Evolutionary conservation across 1,140 invertebrate species (phyloP), one percentile per base, ranked within the genome.

Genomic region (Lucilia cuprina): DNA sequence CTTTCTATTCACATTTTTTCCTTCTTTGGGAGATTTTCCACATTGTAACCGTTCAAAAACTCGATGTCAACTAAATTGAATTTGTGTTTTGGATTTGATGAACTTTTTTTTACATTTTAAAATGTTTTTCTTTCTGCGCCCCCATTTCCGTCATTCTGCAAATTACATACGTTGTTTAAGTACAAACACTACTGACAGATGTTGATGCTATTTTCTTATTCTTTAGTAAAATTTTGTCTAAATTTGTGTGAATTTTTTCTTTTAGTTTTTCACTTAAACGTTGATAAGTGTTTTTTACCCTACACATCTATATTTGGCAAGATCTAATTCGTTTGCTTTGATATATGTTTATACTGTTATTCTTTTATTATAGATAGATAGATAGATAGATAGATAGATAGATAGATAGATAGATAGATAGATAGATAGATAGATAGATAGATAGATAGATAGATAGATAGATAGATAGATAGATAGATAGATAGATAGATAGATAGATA

Each of bases 181-280:
- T n/a, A 12, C n/a, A 60, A 17, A n/a, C 5, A 17, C 14, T 19
- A 12, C 19, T 70, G 60, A 13, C 50, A 60, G 65, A 19, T 21
- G 10, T 21, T 70, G n/a, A 4, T n/a, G n/a, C n/a, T 19, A 21
- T 70, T 70, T 70, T 21, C 65, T 21, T 13, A 70, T 19, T 21
- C n/a, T 70, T 70, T 21, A 25, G 17, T 19, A 70, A n/a, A 70
- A 21, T 70, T 70, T 70, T 70, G 65, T 70, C 65, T 70, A 70
- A 70, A 70, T 70, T 70, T 70, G 65, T 70, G 65, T 70, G 65
- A 70, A 70, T 21, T 70, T 70, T 70, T 21, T 70, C 7, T 70
- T 21, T 70, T 7, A 21, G 17, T 70, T 70, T 30, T 70, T 70
- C 55, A 60, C 55, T 70, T 21, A 19, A 25, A 70, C n/a, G 55